Evolutionary conservation across 2,888 invertebrate species (phyloP), one percentile per base, ranked within the genome.

Genomic region (Helleia helle): DNA sequence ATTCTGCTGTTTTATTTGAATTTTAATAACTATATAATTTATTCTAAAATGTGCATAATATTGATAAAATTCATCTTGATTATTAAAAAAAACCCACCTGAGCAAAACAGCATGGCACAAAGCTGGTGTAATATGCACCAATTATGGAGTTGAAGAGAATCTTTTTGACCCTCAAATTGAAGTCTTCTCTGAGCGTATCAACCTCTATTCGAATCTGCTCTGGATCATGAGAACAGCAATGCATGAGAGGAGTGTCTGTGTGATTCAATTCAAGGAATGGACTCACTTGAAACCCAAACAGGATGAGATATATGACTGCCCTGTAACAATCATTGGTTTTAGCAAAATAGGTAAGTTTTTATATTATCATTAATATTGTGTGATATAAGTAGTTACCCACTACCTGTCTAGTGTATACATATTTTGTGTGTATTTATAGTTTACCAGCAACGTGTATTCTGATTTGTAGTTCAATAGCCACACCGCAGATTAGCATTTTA

Each of bases 101-200:
- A 22, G 94, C 92, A 86, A 97, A 95, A 65, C 93, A 92, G 59
- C 94, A 93, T 0, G 97, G 97, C 43, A 97, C 89, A 62, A 96
- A 93, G 42, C 94, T 93, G 28, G 94, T 90, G 67, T 95, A 96
- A 66, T 96, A 97, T 0, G 95, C 93, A 54, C 92, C 93, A 4
- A 94, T 72, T 29, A 96, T 88, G 0, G 96, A 93, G 51, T 92
- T 88, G 65, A 93, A 95, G 1, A 98, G 83, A 42, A 96, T 92
- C 71, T 95, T 94, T 71, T 96, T 96, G 59, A 97, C 88, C 25
- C 97, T 86, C 49, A 89, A 87, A 66, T 97, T 97, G 62, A 98
- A 97, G 73, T 97, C 97, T 22, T 89, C 89, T 49, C 93, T 89
- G 4, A 99, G 71, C 27, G 87, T 86, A 47, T 95, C 93, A 26